Conservation (phyloP, 2,888 invertebrate species). For the Idaea biselata region DNA sequence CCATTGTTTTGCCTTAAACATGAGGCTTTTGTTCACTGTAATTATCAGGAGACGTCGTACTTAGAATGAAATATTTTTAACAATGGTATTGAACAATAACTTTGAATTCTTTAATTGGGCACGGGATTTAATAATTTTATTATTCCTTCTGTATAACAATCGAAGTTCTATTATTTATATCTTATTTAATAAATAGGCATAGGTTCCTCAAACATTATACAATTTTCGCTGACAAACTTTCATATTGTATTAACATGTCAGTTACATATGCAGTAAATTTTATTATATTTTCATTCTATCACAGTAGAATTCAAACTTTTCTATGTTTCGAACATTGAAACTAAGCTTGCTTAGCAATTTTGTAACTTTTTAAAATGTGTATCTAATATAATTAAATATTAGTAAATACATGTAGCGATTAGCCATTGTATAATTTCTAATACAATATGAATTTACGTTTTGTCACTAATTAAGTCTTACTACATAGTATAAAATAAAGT, state of each 20-base stretch:
- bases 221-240: background rate
- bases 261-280: no score
- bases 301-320: no score
- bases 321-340: no score
- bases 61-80: conserved; percentile 49
- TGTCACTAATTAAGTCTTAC: no score
- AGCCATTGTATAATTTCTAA: no score
- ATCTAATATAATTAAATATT: no score
- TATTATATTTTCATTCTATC: no score
- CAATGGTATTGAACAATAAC: conserved; percentile 33
- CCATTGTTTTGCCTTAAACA: conserved; percentile 62
- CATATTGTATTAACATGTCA: background rate
- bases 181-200: background rate
- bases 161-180: conserved; percentile 10
- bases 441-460: no score
- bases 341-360: no score
- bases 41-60: conserved; percentile 45
- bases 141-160: background rate
- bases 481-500: no score
- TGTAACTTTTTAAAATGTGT: no score
- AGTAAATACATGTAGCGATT: no score
- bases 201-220: background rate
- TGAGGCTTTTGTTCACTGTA: conserved; percentile 52
- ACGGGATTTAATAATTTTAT: background rate
- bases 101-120: conserved; percentile 25